phyloP scores from a whole-genome alignment of 2,888 invertebrate genomes.

The Catocala sponsa region DNA sequence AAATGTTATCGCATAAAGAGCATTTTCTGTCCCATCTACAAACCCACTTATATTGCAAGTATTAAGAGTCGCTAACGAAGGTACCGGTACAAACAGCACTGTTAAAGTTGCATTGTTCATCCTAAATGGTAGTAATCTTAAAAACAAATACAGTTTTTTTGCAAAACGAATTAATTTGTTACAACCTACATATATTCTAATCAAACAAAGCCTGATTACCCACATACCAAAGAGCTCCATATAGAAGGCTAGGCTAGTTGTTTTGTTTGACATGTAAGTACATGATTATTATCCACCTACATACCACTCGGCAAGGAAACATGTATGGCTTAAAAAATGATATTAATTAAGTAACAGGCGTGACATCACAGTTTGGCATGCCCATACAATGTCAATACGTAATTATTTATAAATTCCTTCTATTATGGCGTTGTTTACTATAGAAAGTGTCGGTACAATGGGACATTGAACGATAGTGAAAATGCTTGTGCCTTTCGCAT shows the following conservation, averaged over 20 bases:
- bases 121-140: too few species aligned
- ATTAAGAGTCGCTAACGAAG: too few species aligned
- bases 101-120: too few species aligned
- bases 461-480: constrained; percentile 85
- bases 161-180: too few species aligned
- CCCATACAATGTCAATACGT: constrained; percentile 51
- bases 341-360: constrained; percentile 48
- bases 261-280: constrained; percentile 39
- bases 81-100: too few species aligned
- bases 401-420: constrained; percentile 60
- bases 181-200: too few species aligned
- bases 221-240: constrained; percentile 14
- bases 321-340: constrained; percentile 30
- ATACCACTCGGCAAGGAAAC: constrained; percentile 30
- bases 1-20: too few species aligned
- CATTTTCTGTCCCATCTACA: too few species aligned
- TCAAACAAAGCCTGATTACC: constrained; percentile 11
- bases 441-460: constrained; percentile 82
- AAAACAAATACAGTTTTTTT: too few species aligned
- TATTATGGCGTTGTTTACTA: constrained; percentile 69
- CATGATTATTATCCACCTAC: constrained; percentile 42
- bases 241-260: constrained; percentile 19
- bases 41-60: too few species aligned
- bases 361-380: constrained; percentile 57
- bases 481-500: constrained; percentile 69